These are phyloP conservation scores for Himantopus leucocephalus DNA, from an alignment of 2,113 vertebrate genomes.

Conservation along the genomic window DNA sequence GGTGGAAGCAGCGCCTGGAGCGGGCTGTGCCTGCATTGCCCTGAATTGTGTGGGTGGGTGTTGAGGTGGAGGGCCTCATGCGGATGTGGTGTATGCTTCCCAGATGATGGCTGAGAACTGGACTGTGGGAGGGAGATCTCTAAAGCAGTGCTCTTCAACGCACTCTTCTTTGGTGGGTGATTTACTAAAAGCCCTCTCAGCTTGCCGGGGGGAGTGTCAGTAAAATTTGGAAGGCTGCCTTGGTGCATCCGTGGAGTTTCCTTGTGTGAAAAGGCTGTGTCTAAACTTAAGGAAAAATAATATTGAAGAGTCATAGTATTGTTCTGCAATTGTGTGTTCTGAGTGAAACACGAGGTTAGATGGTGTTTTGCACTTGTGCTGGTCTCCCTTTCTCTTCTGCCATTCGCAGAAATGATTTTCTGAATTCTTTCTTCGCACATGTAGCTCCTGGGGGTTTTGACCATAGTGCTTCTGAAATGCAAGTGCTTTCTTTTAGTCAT, in stretches of 20 bases:
- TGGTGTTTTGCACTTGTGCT: background rate
- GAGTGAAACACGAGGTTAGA: background rate
- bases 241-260: background rate
- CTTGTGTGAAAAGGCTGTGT: background rate
- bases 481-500: slow-evolving; percentile 20
- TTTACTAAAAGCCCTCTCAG: background rate
- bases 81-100: background rate
- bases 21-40: background rate
- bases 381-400: background rate
- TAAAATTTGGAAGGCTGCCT: background rate
- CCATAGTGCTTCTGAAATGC: background rate
- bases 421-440: background rate
- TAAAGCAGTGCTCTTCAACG: background rate
- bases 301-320: background rate
- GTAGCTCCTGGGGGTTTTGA: background rate
- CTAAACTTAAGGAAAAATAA: background rate
- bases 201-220: background rate
- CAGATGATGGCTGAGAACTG: background rate
- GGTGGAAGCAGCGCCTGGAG: background rate
- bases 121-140: background rate
- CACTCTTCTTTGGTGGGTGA: background rate
- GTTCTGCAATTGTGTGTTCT: background rate
- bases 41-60: background rate
- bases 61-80: background rate
- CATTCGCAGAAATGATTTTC: background rate